Evolutionary conservation across 1,140 invertebrate genomes (phyloP).

Genomic region (Pollicipes pollicipes): DNA sequence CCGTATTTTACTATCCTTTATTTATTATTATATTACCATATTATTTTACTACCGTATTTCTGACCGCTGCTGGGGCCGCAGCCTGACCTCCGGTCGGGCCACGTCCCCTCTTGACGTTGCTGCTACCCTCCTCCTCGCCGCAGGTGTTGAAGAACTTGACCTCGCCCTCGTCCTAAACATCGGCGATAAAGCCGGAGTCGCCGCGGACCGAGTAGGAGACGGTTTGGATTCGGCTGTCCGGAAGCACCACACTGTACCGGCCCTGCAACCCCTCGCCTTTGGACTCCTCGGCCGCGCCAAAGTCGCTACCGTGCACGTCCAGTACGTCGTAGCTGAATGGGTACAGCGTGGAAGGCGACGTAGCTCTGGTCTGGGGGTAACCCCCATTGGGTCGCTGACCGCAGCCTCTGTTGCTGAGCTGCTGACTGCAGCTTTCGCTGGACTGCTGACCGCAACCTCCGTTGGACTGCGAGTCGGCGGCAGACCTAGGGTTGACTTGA

Average conservation of each 20-base stretch:
- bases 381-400: background rate
- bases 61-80: no score
- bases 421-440: background rate
- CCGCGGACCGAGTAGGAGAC: slow-evolving; percentile 5
- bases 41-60: no score
- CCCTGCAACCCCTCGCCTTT: slow-evolving; percentile 9
- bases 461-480: background rate
- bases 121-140: background rate
- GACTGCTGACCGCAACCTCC: background rate
- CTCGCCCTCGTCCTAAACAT: slow-evolving; percentile 4
- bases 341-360: background rate
- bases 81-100: background rate
- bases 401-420: background rate
- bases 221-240: slow-evolving; percentile 11
- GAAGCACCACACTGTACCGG: slow-evolving; percentile 12
- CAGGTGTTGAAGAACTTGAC: background rate
- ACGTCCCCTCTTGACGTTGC: background rate
- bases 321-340: background rate
- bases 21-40: no score
- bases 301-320: background rate
- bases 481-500: no score
- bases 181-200: slow-evolving; percentile 6
- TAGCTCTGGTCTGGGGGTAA: background rate
- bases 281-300: slow-evolving; percentile 5
- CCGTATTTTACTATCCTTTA: no score